Percentiles rank a stretch among this genome's conserved stretches.
Conservation (phyloP, 2,797 vertebrate species). For the Micropoecilia bifurca region DNA sequence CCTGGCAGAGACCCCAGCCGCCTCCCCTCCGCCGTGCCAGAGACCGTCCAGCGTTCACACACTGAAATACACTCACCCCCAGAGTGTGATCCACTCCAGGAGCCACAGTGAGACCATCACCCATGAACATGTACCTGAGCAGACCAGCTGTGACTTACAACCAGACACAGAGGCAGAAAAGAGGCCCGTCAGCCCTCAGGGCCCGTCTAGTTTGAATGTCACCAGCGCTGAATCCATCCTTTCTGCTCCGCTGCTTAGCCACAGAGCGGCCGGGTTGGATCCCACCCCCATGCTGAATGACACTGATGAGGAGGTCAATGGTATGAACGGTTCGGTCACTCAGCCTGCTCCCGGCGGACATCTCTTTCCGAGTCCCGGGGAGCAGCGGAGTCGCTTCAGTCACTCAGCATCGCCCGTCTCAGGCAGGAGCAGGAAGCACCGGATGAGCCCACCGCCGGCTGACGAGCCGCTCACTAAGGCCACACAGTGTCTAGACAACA, state of each 20-base stretch:
- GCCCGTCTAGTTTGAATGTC: constrained; percentile 40
- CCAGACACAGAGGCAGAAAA: constrained; percentile 38
- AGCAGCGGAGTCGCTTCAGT: constrained; percentile 65
- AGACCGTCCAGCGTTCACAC: constrained; percentile 77
- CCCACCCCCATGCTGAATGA: constrained; percentile 67
- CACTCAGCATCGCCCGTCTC: constrained; percentile 81
- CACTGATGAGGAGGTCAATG: constrained; percentile 85
- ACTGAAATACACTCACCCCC: constrained; percentile 57
- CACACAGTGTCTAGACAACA: constrained; percentile 80
- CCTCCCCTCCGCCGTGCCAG: constrained; percentile 63
- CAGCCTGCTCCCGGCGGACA: constrained; percentile 71
- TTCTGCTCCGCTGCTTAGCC: constrained; percentile 29
- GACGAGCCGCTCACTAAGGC: constrained; percentile 75
- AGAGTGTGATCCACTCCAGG: constrained; percentile 72
- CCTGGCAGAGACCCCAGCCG: constrained; percentile 54
- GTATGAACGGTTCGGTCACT: constrained; percentile 80
- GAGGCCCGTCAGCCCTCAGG: constrained; percentile 36
- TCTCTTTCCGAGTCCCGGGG: constrained; percentile 54
- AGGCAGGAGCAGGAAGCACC: constrained; percentile 87
- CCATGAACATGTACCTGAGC: constrained; percentile 49
- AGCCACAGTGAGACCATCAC: constrained; percentile 55
- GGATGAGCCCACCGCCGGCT: constrained; percentile 88
- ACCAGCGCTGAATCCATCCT: constrained; percentile 28
- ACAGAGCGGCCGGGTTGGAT: constrained; percentile 21
- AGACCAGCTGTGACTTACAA: constrained; percentile 32